Conservation (phyloP, 37 sponge, comb jelly and placozoan species). For the Lycopodina hypogea region DNA sequence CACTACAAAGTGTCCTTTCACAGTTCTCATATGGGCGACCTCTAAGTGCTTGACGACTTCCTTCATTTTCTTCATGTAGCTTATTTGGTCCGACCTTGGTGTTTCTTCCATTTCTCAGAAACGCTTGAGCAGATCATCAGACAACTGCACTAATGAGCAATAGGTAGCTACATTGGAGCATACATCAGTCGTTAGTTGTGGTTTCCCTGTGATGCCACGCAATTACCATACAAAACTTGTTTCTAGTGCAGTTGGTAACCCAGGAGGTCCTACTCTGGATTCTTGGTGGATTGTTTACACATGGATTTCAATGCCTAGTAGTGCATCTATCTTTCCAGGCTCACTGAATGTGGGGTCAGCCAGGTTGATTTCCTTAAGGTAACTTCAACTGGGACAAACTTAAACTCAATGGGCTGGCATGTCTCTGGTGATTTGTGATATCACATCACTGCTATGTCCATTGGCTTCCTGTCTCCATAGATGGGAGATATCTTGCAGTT, state of each 20-base stretch:
- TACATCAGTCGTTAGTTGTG: not conserved
- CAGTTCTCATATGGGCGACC: too few species aligned
- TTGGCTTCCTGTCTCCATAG: too few species aligned
- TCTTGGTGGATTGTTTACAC: not conserved
- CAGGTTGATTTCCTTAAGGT: not conserved
- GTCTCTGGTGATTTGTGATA: not conserved
- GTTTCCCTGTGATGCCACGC: not conserved
- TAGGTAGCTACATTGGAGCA: not conserved
- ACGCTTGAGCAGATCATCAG: not conserved
- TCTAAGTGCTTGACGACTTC: too few species aligned
- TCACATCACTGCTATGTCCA: too few species aligned
- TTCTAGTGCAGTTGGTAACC: not conserved
- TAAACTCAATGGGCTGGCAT: too few species aligned
- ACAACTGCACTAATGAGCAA: too few species aligned
- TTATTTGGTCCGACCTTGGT: too few species aligned
- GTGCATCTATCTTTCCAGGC: too few species aligned
- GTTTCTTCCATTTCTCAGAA: not conserved
- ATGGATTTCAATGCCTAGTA: not conserved
- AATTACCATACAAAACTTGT: not conserved
- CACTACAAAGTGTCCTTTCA: too few species aligned
- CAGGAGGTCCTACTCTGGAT: not conserved
- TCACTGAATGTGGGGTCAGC: not conserved
- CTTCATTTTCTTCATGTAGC: too few species aligned
- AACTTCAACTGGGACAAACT: not conserved
- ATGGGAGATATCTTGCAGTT: too few species aligned